Conservation (phyloP, 1,140 invertebrate species). For the Orchestia grillus region DNA sequence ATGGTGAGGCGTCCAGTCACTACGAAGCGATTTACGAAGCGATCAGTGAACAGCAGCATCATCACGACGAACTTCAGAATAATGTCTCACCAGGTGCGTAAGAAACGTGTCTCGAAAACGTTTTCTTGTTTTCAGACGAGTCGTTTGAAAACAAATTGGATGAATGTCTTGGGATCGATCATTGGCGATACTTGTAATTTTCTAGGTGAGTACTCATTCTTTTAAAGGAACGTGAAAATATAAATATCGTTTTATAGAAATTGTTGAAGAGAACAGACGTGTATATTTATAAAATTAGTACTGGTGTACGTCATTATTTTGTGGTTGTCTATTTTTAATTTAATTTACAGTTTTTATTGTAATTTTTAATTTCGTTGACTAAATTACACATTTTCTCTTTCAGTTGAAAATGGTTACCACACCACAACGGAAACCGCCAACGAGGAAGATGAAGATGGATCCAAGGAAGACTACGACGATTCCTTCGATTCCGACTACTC, state of each 20-base stretch:
- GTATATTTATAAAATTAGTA: neutral
- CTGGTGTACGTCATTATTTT: neutral
- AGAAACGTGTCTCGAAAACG: neutral
- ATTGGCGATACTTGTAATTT: neutral
- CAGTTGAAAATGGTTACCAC: neutral
- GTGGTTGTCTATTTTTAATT: neutral
- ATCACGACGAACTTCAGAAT: neutral
- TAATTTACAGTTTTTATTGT: neutral
- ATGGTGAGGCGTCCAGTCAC: slow-evolving; percentile 66
- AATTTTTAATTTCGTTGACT: neutral
- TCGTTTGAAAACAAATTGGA: neutral
- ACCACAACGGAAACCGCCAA: neutral
- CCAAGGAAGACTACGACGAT: slow-evolving; percentile 65
- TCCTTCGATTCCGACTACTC: slow-evolving; percentile 68
- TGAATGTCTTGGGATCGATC: neutral
- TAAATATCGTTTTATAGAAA: neutral
- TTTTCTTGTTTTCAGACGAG: neutral
- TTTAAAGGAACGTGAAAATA: neutral
- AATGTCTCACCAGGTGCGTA: neutral
- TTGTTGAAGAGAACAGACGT: neutral
- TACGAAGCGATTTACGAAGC: slow-evolving; percentile 69
- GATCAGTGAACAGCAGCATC: slow-evolving; percentile 59
- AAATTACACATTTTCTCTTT: neutral
- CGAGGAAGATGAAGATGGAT: slow-evolving; percentile 12
- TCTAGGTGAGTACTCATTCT: neutral